A percentile compares a stretch with the other conserved stretches of the same genome.
phyloP scores from a whole-genome alignment of 2,888 invertebrate genomes.

The Cyrtodaria siliqua region DNA sequence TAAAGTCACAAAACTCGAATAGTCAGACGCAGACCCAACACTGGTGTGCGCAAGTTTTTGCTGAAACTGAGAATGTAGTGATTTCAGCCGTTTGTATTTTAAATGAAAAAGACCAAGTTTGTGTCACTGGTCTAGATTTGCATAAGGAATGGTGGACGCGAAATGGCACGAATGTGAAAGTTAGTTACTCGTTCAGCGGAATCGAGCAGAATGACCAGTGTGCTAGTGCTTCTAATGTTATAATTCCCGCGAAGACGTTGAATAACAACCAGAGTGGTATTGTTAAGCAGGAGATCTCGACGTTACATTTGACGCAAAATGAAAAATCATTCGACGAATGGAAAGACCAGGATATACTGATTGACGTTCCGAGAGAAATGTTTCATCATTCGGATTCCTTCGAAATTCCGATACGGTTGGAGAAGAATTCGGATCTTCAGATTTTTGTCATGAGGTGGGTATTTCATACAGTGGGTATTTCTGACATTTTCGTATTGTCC shows the following conservation, averaged over 20 bases:
- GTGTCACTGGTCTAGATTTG: slow-evolving; percentile 94
- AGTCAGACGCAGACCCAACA: slow-evolving; percentile 30
- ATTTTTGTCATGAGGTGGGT: slow-evolving; percentile 94
- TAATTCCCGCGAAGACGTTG: slow-evolving; percentile 69
- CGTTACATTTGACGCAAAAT: slow-evolving; percentile 66
- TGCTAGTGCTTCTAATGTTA: slow-evolving; percentile 79
- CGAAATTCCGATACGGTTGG: slow-evolving; percentile 95
- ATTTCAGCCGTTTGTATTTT: slow-evolving; percentile 97
- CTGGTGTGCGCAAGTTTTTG: slow-evolving; percentile 84
- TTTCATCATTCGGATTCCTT: slow-evolving; percentile 95
- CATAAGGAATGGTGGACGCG: slow-evolving; percentile 95
- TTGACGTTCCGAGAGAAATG: slow-evolving; percentile 95
- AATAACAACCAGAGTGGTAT: slow-evolving; percentile 58
- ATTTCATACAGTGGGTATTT: too few species aligned
- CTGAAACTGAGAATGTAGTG: slow-evolving; percentile 86
- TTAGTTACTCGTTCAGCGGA: slow-evolving; percentile 93
- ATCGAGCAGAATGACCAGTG: slow-evolving; percentile 81
- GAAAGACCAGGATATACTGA: slow-evolving; percentile 93
- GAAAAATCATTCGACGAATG: slow-evolving; percentile 91
- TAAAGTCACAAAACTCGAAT: slow-evolving; percentile 37
- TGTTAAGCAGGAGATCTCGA: slow-evolving; percentile 67
- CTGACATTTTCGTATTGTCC: too few species aligned
- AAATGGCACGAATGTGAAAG: slow-evolving; percentile 88
- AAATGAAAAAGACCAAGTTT: slow-evolving; percentile 94
- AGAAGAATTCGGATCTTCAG: slow-evolving; percentile 87